Base-by-base conservation (phyloP, 2,888 invertebrate species). In the Eupsilia transversa region DNA sequence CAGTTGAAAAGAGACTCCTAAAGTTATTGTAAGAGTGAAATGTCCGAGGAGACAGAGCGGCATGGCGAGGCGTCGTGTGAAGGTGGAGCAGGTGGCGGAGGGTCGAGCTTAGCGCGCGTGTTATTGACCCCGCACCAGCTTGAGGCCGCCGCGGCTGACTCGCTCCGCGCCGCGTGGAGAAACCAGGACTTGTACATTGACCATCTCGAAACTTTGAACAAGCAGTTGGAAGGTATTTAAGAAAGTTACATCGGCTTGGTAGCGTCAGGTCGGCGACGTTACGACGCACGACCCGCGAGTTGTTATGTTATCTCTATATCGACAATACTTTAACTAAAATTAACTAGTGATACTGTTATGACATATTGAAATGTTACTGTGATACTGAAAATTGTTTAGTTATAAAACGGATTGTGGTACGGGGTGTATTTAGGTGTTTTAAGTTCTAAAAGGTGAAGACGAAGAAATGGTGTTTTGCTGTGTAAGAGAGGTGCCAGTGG, bases 201-300 rank as follows among this genome's bases (percentile, higher is more conserved):
- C 93, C 97, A 97, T 91, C 97, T 98, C 94, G 98, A 98, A 97
- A 96, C 97, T 88, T 97, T 97, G 96, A 96, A 97, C 94, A 96
- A 97, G 96, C 97, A 97, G 96, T 97, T 97, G 97, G 98, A 98
- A 98, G 98, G 98, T 98, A 98, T 97, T 97, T 96, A 96, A 94
- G 95, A 94, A 94, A 95, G 92, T 94, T 94, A 83, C 86, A 89
- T 92, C 95, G 95, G 93, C 95, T 95, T 94, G 94, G 94, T 96
- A 95, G 96, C 93, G 96, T 91, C 92, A 91, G 93, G 93, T 92
- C 92, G 94, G 93, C 91, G 93, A 89, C 86, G 88, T 86, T 88
- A 92, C 91, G 93, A 88, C 87, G 88, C 85, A 87, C 92, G 93
- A 91, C 89, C 91, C 92, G 92, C 93, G 93, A 92, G 93, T 92